Base-by-base conservation (phyloP, 1,140 invertebrate genomes). In the Scaptomyza pallida region DNA sequence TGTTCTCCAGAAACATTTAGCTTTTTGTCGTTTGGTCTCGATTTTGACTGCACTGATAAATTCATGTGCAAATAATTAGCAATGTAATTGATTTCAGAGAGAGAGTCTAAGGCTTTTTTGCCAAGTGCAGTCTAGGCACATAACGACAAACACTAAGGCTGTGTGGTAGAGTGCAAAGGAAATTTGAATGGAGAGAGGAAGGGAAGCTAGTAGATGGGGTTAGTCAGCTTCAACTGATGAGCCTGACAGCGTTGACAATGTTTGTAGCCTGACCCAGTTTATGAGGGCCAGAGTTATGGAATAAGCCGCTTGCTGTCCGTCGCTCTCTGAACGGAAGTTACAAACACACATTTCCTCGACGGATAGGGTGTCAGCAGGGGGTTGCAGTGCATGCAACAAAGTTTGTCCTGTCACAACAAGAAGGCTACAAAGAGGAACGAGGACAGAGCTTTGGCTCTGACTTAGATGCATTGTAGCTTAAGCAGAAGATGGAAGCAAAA, bases 251-350 rank as follows among this genome's bases (percentile, higher is more conserved):
- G 59, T 51, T 57, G 57, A 57, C 55, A 64, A 59, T 59, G 72
- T n/a, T 35, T 35, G 52, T 33, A 45, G 59, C 37, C 41, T 64
- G 75, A 70, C 68, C 75, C 69, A 78, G 56, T 63, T 65, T 61
- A 13, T 37, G 12, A 30, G 37, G 35, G 26, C 9, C 43, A 56
- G 45, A 71, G 61, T 51, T 57, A 57, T 59, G 54, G 45, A 26
- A 64, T 67, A 56, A 59, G 54, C 44, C 15, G 33, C 40, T 54
- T 12, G 33, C 40, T 54, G 40, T 45, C 17, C 50, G 13, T n/a
- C 35, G 45, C 47, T 30, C 47, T 30, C 26, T n/a, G 35, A 55
- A 12, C 67, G 68, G 56, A 63, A 64, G 59, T 40, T 61, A 67
- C 67, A 60, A 8, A n/a, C 33, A 45, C 71, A 73, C 57, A 75